Evolutionary conservation across 2,113 vertebrate species (phyloP), one percentile per base, ranked within the genome.

Genomic region (Pseudopodoces humilis): DNA sequence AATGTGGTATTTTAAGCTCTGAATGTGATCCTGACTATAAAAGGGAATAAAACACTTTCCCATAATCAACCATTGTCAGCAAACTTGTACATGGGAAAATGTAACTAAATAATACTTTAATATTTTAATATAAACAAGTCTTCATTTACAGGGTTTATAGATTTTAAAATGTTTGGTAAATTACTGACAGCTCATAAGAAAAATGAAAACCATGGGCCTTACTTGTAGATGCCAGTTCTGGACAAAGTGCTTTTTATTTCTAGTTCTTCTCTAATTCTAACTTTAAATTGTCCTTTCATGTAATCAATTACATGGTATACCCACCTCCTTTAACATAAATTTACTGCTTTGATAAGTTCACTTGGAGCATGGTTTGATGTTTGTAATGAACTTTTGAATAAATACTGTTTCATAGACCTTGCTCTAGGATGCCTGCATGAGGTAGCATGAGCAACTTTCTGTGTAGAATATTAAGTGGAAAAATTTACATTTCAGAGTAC

Each of bases 401-500:
- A 71, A 80, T 78, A 14, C 35, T 64, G 25, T 70, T 94, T 82
- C 23, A 4, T 46, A 86, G 35, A 28, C 46, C 22, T 60, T 88
- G 43, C 28, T 87, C 24, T 84, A 46, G 33, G 49, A 52, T 43
- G 43, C 23, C n/a, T 24, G 12, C 49, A 63, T 23, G 23, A 86
- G 35, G 39, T 39, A 84, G 28, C 25, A 52, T 14, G 15, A 82
- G 27, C 31, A 30, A 20, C 65, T 86, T 67, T 82, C 49, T 65
- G 3, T 65, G 3, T 43, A 62, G 28, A 46, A 16, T 62, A 77
- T 41, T 79, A 83, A 89, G 82, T 70, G 50, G 30, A 53, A 86
- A 43, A 62, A 60, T 67, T 95, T 91, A 15, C 8, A 58, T 83
- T 94, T 55, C 94, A 98, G 99, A 96, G 97, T 98, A 91, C 98